Conservation (phyloP, 2,888 invertebrate genomes). For the Lasiommata megera region DNA sequence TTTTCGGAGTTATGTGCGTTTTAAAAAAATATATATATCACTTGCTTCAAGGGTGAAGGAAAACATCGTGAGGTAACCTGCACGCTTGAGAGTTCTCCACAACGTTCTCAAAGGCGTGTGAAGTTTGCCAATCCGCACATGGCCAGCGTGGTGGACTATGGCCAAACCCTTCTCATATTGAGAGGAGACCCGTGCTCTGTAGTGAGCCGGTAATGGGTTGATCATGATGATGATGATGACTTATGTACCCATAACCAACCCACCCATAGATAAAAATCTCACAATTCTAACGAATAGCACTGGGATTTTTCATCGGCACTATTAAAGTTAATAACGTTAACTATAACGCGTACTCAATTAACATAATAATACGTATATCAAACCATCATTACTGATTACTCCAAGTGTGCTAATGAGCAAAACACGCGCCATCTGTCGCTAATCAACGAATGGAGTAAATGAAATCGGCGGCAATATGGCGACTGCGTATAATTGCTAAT, state of each 20-base stretch:
- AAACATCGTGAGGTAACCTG: no score
- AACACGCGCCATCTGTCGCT: slow-evolving; percentile 76
- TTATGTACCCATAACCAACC: background rate
- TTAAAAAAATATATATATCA: no score
- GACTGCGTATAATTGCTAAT: slow-evolving; percentile 79
- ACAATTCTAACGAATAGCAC: slow-evolving; percentile 7
- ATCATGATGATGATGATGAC: no score
- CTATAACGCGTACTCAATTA: slow-evolving; percentile 2
- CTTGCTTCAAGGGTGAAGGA: no score
- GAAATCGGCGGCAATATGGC: slow-evolving; percentile 80
- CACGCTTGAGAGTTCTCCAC: no score
- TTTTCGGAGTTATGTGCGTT: no score
- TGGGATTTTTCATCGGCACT: slow-evolving; percentile 6
- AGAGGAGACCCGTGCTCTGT: no score
- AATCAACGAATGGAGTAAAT: slow-evolving; percentile 80
- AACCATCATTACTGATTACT: slow-evolving; percentile 25
- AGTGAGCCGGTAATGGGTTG: no score
- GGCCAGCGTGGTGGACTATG: no score
- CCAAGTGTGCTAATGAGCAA: slow-evolving; percentile 62
- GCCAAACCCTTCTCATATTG: no score
- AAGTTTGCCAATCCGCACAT: no score
- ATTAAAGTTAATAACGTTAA: slow-evolving; percentile 6
- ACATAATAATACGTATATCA: slow-evolving; percentile 19
- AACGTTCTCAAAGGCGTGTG: no score
- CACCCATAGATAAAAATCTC: slow-evolving; percentile 4